Conservation (phyloP, 2,888 invertebrate species). For the Hedychridium roseum region DNA sequence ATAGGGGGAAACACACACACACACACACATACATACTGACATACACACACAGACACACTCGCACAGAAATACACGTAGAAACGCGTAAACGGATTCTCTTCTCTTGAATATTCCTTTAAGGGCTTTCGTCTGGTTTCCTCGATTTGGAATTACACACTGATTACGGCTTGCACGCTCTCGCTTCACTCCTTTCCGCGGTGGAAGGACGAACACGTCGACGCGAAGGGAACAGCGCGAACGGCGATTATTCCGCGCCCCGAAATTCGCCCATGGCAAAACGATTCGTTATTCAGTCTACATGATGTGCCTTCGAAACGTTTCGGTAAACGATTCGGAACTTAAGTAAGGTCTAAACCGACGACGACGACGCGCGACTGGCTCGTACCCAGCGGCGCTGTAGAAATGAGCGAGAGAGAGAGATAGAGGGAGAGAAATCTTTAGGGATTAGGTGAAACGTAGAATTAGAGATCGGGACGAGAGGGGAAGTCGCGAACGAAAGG, state of each 20-base stretch:
- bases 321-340: slow-evolving; percentile 17
- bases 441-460: too few relatives aligned
- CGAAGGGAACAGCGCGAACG: slow-evolving; percentile 8
- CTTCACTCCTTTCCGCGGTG: slow-evolving; percentile 19
- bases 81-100: background rate
- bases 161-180: slow-evolving; percentile 21
- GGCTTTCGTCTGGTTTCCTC: slow-evolving; percentile 17
- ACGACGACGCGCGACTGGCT: too few relatives aligned
- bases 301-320: slow-evolving; percentile 48
- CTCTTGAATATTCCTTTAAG: slow-evolving; percentile 6
- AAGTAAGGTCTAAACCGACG: too few relatives aligned
- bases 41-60: too few relatives aligned
- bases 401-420: slow-evolving; percentile 3
- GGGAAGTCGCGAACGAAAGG: too few relatives aligned
- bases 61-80: too few relatives aligned
- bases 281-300: slow-evolving; percentile 26
- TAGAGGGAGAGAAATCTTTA: background rate
- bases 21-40: too few relatives aligned
- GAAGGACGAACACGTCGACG: background rate
- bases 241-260: slow-evolving; percentile 4
- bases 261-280: slow-evolving; percentile 2
- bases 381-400: background rate
- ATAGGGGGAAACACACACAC: too few relatives aligned
- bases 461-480: too few relatives aligned
- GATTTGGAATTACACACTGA: slow-evolving; percentile 12